Conservation (phyloP, 2,113 vertebrate genomes). For the Acrocephalus arundinaceus region DNA sequence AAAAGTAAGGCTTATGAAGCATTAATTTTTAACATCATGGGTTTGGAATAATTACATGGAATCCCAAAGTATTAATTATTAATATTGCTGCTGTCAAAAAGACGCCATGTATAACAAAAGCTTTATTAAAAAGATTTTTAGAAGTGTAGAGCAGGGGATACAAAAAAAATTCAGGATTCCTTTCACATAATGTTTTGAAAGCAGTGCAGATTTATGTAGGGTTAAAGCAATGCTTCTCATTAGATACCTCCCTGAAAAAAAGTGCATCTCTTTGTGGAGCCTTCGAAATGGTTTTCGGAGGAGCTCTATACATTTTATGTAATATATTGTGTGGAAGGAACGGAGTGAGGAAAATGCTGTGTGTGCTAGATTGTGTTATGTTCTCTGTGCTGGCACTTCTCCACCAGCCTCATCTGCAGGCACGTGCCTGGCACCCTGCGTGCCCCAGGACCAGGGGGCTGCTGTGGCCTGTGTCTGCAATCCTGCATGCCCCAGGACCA, state of each 20-base stretch:
- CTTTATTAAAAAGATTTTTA: neutral
- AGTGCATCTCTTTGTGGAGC: neutral
- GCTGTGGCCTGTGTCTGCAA: neutral
- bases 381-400: fast-evolving
- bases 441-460: neutral
- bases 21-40: neutral
- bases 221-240: neutral
- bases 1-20: neutral
- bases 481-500: too few relatives aligned
- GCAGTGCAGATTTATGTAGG: neutral
- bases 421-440: fast-evolving
- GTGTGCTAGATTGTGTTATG: neutral
- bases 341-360: neutral
- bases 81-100: neutral
- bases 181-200: neutral
- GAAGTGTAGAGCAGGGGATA: neutral
- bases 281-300: neutral
- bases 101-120: neutral
- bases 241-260: neutral
- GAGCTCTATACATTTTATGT: fast-evolving
- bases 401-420: neutral
- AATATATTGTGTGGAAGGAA: neutral
- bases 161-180: neutral
- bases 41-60: neutral
- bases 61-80: neutral